phyloP scores from a whole-genome alignment of 2,113 vertebrate species.

The Caretta caretta region DNA sequence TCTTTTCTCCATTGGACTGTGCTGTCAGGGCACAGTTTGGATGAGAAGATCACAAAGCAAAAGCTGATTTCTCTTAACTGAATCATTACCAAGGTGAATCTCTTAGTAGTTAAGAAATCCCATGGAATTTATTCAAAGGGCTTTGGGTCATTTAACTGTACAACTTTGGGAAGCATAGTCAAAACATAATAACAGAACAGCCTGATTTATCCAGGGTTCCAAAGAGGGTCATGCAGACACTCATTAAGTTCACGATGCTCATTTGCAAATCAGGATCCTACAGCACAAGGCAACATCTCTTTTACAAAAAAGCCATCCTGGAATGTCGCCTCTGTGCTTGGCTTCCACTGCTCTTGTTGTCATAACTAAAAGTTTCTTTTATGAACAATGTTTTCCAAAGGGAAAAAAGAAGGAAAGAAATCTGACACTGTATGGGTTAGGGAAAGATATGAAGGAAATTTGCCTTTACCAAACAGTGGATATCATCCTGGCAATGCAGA shows the following conservation, averaged over 20 bases:
- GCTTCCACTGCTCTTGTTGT: constrained; percentile 7
- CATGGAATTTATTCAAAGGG: background rate
- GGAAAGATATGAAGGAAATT: background rate
- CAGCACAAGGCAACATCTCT: background rate
- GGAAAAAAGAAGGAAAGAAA: background rate
- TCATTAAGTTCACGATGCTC: background rate
- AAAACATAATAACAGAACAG: background rate
- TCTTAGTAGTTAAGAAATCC: background rate
- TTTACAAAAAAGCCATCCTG: background rate
- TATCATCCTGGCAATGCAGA: background rate
- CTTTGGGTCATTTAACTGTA: background rate
- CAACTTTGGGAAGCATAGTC: rapidly evolving
- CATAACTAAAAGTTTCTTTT: background rate
- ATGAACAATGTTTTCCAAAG: background rate
- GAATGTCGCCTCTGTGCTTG: background rate
- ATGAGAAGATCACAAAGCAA: background rate
- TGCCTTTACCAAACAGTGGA: background rate
- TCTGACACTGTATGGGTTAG: background rate
- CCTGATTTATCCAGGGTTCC: background rate
- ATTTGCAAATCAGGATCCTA: background rate
- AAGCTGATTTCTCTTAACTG: background rate
- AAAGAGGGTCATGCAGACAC: background rate
- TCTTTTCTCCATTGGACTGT: background rate
- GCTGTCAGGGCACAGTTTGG: background rate
- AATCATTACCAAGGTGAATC: background rate